Conservation (phyloP, 2,113 vertebrate species). For the Sapayoa aenigma region DNA sequence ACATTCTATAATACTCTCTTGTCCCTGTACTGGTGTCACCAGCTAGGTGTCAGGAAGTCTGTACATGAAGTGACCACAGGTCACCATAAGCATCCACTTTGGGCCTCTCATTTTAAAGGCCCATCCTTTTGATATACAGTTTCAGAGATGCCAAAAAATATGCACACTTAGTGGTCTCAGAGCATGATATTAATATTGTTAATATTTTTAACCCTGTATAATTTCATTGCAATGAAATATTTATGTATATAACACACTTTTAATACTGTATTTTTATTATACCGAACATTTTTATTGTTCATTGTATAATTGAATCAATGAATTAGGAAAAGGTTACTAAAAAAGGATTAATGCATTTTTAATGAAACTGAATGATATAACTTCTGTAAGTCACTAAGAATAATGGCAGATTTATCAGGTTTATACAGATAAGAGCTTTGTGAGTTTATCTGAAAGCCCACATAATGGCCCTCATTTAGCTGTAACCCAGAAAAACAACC, state of each 20-base stretch:
- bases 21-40: neutral
- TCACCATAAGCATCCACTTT: neutral
- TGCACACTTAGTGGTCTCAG: neutral
- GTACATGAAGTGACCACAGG: neutral
- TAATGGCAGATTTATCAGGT: conserved; percentile 59
- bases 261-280: conserved; percentile 49
- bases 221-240: conserved; percentile 42
- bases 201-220: conserved; percentile 21
- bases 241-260: conserved; percentile 37
- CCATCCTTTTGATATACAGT: neutral
- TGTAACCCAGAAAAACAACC: conserved; percentile 17
- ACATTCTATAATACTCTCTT: neutral
- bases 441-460: conserved; percentile 61
- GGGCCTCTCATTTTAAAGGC: neutral
- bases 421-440: conserved; percentile 51
- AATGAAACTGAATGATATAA: conserved; percentile 62
- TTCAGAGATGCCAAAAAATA: neutral
- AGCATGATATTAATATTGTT: neutral
- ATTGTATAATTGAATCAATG: conserved; percentile 60
- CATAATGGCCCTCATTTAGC: conserved; percentile 50
- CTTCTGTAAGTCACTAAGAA: conserved; percentile 60
- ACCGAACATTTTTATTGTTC: conserved; percentile 53
- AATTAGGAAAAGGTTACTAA: conserved; percentile 63
- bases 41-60: neutral
- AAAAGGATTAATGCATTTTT: conserved; percentile 67